These are phyloP conservation scores for rat (Rattus norvegicus) DNA, from an alignment of 2,113 vertebrate genomes.

Conservation along the genomic window DNA sequence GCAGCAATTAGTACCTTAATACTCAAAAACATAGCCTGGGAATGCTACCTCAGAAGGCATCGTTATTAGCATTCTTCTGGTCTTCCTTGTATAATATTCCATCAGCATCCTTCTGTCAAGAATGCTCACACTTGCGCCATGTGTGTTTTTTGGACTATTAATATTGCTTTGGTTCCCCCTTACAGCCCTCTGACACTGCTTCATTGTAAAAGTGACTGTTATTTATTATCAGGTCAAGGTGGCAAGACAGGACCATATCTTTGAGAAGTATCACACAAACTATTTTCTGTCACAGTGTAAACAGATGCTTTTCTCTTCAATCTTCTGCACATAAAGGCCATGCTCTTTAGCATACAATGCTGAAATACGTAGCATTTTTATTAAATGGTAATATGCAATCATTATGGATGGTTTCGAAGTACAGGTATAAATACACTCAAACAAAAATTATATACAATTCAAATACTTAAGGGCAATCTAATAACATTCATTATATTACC, in stretches of 20 bases:
- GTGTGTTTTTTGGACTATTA: conserved; percentile 56
- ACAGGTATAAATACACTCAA: conserved; percentile 12
- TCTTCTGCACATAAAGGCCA: neutral
- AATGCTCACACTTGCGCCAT: conserved; percentile 66
- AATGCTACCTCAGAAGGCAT: neutral
- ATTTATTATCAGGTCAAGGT: conserved; percentile 77
- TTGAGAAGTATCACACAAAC: conserved; percentile 65
- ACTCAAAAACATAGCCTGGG: neutral
- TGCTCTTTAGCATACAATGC: conserved; percentile 13
- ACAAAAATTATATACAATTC: conserved; percentile 51
- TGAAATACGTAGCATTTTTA: conserved; percentile 31
- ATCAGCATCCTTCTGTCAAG: conserved; percentile 5
- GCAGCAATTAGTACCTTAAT: neutral
- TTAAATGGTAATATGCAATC: conserved; percentile 44
- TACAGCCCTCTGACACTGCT: conserved; percentile 63
- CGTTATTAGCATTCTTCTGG: neutral
- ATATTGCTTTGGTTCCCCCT: conserved; percentile 63
- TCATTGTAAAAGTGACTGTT: conserved; percentile 75
- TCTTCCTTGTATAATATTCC: too few relatives aligned
- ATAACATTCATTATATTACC: neutral
- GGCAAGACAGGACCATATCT: conserved; percentile 60
- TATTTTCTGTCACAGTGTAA: conserved; percentile 71
- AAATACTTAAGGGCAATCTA: conserved; percentile 43
- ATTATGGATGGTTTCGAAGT: conserved; percentile 22
- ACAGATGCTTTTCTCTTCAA: conserved; percentile 36